Percentiles rank a stretch among this genome's conserved stretches.
Conservation (phyloP, 2,797 vertebrate genomes). For the Sciurus vulgaris region DNA sequence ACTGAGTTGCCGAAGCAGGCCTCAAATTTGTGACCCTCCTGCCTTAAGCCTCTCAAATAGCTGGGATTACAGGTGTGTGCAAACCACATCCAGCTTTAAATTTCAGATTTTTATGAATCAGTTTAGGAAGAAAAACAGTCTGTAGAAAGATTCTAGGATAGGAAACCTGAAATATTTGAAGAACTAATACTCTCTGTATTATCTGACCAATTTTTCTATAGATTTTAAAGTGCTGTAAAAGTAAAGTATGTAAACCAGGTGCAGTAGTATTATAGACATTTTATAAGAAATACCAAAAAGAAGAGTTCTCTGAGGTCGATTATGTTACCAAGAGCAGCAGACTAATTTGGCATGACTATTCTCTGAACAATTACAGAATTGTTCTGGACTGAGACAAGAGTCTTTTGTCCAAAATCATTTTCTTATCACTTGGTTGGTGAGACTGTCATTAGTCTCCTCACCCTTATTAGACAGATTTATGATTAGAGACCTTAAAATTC, state of each 20-base stretch:
- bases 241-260: too few species aligned
- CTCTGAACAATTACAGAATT: conserved; percentile 68
- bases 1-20: too few species aligned
- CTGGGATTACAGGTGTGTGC: too few species aligned
- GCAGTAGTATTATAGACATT: neutral
- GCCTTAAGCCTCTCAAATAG: too few species aligned
- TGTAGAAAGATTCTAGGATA: neutral
- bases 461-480: conserved; percentile 19
- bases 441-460: conserved; percentile 36
- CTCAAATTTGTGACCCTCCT: too few species aligned
- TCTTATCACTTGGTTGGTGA: conserved; percentile 60
- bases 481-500: conserved; percentile 32
- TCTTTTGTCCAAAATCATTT: conserved; percentile 73
- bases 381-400: conserved; percentile 72
- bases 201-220: too few species aligned
- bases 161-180: neutral
- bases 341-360: neutral
- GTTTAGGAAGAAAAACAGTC: neutral
- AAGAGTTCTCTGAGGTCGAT: conserved; percentile 6
- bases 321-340: neutral
- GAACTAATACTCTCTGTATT: too few species aligned
- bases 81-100: too few species aligned
- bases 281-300: conserved; percentile 37
- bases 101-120: too few species aligned
- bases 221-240: too few species aligned